Evolutionary conservation across 2,888 invertebrate genomes (phyloP), one percentile per base, ranked within the genome.

Genomic region (Eupithecia pulchellata): DNA sequence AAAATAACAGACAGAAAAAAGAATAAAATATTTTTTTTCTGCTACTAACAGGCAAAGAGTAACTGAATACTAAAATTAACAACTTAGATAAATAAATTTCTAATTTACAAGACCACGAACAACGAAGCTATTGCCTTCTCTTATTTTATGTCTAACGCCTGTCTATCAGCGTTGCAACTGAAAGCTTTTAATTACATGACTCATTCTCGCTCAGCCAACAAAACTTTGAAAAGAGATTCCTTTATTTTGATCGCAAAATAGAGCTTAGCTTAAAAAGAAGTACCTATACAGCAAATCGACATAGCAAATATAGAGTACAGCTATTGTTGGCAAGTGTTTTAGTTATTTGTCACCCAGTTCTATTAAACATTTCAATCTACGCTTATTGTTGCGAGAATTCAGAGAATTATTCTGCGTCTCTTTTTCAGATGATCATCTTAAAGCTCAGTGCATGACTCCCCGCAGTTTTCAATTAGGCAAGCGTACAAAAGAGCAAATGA

Each of bases 321-420:
- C 71, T 75, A 75, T 75, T 75, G 73, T 75, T 71, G 64, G 73
- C 63, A 25, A 67, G 57, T 42, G 68, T 64, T 64, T 66, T 70
- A 61, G 11, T 39, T 17, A 55, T 55, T 27, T 57, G 17, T 27
- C 67, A 57, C 27, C 17, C 9, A 27, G 27, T 27, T 20, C 20
- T 47, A 47, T 55, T 57, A 17, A 39, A 64, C 58, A 64, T 25
- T 64, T 64, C 64, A 29, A 58, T 64, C 13, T 64, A 29, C 13
- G 20, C 42, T 47, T 9, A 20, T 32, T 64, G 11, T 57, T 17
- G 29, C 17, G 20, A 29, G 5, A 29, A 29, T 57, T 57, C 27
- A 20, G 6, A 29, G 29, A 29, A 29, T 17, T 5, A 29, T n/a
- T 47, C 9, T 55, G 14, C 29, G 14, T 8, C 55, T 55, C 27